Percentiles rank a stretch among this genome's conserved stretches.
Conservation (phyloP, 2,797 vertebrate genomes). For the Limosa lapponica region DNA sequence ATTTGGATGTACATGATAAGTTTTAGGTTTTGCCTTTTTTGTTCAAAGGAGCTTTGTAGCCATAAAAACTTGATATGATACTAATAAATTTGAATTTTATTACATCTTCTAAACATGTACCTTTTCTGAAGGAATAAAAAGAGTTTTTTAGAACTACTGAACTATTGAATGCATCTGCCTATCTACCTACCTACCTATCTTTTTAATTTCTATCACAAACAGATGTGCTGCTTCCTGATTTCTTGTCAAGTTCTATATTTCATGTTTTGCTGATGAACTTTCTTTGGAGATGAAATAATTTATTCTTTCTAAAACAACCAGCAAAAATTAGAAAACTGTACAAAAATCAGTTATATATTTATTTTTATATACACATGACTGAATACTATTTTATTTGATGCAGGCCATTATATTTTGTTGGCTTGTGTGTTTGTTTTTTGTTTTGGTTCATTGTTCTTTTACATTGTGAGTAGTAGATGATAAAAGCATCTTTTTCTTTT, state of each 20-base stretch:
- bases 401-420: background rate
- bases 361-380: background rate
- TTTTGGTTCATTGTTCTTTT: background rate
- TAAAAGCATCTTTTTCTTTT: background rate
- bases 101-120: background rate
- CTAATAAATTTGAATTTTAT: background rate
- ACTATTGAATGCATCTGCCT: background rate
- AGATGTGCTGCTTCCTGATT: background rate
- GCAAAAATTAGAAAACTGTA: background rate
- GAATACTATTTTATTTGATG: background rate
- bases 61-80: background rate
- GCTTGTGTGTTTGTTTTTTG: fast-evolving
- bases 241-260: background rate
- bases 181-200: background rate
- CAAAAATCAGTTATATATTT: fast-evolving
- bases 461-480: background rate
- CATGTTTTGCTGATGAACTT: background rate
- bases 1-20: background rate
- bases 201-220: background rate
- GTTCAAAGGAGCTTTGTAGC: background rate
- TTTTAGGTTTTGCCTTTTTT: background rate
- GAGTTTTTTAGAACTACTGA: background rate
- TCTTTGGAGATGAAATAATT: background rate
- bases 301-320: background rate
- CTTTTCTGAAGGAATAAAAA: background rate